These are phyloP conservation scores for Dendropsophus ebraccatus DNA, from an alignment of 2,113 vertebrate genomes.

Conservation along the genomic window DNA sequence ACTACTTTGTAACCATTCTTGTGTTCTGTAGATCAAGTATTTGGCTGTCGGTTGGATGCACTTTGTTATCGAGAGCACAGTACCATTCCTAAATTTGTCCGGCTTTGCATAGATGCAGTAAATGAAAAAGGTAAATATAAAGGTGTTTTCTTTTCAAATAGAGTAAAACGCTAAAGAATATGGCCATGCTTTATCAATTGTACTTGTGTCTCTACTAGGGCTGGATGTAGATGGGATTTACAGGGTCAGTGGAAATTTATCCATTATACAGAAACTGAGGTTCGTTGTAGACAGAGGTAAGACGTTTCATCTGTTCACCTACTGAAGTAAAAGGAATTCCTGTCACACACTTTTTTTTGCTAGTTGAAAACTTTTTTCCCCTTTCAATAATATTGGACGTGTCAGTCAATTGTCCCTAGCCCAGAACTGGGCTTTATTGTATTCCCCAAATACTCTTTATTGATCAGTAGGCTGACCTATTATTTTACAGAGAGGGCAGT, in stretches of 20 bases:
- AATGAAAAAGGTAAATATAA: conserved; percentile 81
- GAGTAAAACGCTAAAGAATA: neutral
- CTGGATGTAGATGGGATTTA: conserved; percentile 91
- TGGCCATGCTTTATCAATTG: neutral
- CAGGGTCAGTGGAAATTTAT: conserved; percentile 89
- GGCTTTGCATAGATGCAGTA: conserved; percentile 83
- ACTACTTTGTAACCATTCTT: neutral
- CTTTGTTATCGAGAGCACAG: conserved; percentile 85
- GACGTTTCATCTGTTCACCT: conserved; percentile 30
- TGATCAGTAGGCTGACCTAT: conserved; percentile 28
- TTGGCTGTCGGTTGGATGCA: conserved; percentile 86
- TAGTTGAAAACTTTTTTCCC: neutral
- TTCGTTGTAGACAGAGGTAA: conserved; percentile 89
- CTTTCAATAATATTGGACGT: neutral
- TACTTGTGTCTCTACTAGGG: conserved; percentile 69
- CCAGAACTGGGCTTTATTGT: neutral
- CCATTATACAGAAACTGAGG: conserved; percentile 90
- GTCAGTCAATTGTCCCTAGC: neutral
- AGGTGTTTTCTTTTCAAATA: neutral
- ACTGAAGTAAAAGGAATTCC: neutral
- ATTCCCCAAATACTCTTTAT: neutral
- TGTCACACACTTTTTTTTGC: neutral
- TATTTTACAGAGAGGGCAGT: conserved; percentile 85
- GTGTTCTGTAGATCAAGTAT: conserved; percentile 85
- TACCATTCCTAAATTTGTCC: conserved; percentile 85